phyloP scores from a whole-genome alignment of 2,888 invertebrate species.

The Dicycla oo region DNA sequence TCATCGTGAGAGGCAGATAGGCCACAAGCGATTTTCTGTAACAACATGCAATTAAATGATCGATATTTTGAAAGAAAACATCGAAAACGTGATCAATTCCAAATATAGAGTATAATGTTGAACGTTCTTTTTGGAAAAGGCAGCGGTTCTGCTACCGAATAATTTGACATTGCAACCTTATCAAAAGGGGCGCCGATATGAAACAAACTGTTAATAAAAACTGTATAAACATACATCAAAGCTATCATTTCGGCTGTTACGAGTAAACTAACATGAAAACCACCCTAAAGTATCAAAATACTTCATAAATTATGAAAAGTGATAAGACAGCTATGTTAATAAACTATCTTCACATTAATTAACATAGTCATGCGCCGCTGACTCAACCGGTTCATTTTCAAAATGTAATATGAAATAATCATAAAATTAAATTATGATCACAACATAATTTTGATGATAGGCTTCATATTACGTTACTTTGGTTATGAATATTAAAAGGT shows the following conservation, averaged over 20 bases:
- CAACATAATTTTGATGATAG: slow-evolving; percentile 15
- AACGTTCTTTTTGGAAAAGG: background rate
- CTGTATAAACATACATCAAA: slow-evolving; percentile 2
- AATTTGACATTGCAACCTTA: background rate
- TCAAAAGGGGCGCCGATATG: background rate
- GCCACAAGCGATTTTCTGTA: background rate
- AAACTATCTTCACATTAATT: slow-evolving; percentile 31
- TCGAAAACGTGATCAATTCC: background rate
- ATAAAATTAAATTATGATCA: slow-evolving; percentile 26
- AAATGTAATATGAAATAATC: slow-evolving; percentile 26
- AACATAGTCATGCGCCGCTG: slow-evolving; percentile 12
- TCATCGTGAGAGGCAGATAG: background rate
- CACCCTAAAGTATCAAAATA: background rate
- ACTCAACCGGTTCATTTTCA: slow-evolving; percentile 4
- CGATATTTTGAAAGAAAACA: background rate
- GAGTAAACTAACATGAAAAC: background rate
- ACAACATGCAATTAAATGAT: background rate
- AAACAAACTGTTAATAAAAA: slow-evolving; percentile 16
- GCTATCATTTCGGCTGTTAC: background rate
- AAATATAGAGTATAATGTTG: background rate
- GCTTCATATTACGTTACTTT: background rate
- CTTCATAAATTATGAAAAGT: slow-evolving; percentile 15
- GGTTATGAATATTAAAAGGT: background rate
- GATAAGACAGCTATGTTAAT: slow-evolving; percentile 21
- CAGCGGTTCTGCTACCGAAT: background rate